These are phyloP conservation scores for Danio albolineatus DNA, from an alignment of 2,797 vertebrate species.

Conservation along the genomic window DNA sequence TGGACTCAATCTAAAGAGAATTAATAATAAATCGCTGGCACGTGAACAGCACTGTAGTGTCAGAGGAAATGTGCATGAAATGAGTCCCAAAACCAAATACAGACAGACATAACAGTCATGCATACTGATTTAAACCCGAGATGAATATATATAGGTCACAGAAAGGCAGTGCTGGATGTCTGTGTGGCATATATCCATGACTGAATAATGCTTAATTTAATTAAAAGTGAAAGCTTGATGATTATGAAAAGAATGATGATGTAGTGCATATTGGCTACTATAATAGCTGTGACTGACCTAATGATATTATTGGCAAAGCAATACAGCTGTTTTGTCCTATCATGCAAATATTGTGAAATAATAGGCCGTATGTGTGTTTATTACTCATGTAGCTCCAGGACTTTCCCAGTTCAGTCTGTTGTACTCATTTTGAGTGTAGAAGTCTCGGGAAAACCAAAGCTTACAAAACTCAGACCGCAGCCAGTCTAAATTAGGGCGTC, in stretches of 20 bases:
- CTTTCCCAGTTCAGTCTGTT: conserved; percentile 14
- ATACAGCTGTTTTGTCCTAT: not conserved
- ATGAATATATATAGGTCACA: conserved; percentile 17
- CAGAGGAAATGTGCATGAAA: conserved; percentile 6
- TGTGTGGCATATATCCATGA: not conserved
- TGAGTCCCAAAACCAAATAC: not conserved
- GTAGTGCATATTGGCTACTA: not conserved
- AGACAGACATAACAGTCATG: not conserved
- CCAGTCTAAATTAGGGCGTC: conserved; percentile 71
- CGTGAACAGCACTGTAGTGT: not conserved
- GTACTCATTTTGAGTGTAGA: conserved; percentile 48
- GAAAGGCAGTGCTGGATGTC: not conserved
- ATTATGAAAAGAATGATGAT: not conserved
- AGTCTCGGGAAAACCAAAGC: conserved; percentile 63
- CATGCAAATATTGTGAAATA: not conserved
- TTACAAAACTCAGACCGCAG: conserved; percentile 68
- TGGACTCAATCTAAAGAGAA: conserved; percentile 24
- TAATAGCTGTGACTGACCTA: not conserved
- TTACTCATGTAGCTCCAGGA: not conserved
- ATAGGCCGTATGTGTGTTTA: too few relatives aligned
- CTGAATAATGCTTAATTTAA: not conserved
- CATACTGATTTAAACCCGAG: not conserved
- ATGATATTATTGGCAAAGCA: conserved; percentile 7
- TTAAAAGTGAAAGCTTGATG: not conserved
- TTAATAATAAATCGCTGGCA: conserved; percentile 35